Conservation (phyloP, 92 coral and sea anemone species). For the Parazoanthus darwini region DNA sequence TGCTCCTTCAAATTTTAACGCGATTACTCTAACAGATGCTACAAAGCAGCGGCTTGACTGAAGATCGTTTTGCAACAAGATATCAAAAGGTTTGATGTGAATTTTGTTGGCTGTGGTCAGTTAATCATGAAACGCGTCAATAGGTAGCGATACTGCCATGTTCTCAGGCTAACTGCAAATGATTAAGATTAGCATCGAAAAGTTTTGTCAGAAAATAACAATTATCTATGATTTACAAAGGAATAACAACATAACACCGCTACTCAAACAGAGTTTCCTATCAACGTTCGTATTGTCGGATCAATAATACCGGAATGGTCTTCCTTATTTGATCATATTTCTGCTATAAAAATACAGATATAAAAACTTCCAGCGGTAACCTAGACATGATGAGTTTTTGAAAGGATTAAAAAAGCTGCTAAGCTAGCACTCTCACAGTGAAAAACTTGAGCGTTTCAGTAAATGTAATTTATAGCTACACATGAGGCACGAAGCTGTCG, state of each 20-base stretch:
- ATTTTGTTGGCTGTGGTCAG: background rate
- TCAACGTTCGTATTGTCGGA: background rate
- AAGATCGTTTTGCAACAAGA: no score
- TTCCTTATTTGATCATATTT: slow-evolving; percentile 13
- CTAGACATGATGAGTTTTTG: slow-evolving; percentile 6
- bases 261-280: background rate
- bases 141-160: background rate
- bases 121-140: background rate
- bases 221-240: background rate
- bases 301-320: background rate
- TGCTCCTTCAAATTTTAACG: background rate
- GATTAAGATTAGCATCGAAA: slow-evolving; percentile 7
- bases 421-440: background rate
- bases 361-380: background rate
- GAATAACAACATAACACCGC: slow-evolving; percentile 25
- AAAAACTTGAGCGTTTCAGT: background rate
- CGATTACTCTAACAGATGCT: background rate
- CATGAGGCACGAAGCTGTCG: background rate
- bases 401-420: background rate
- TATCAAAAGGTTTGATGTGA: no score
- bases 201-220: slow-evolving; percentile 42
- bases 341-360: background rate
- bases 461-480: background rate
- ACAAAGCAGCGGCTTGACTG: background rate
- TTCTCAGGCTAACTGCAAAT: background rate